Base-by-base conservation (phyloP, 2,888 invertebrate species). In the Celastrina argiolus region DNA sequence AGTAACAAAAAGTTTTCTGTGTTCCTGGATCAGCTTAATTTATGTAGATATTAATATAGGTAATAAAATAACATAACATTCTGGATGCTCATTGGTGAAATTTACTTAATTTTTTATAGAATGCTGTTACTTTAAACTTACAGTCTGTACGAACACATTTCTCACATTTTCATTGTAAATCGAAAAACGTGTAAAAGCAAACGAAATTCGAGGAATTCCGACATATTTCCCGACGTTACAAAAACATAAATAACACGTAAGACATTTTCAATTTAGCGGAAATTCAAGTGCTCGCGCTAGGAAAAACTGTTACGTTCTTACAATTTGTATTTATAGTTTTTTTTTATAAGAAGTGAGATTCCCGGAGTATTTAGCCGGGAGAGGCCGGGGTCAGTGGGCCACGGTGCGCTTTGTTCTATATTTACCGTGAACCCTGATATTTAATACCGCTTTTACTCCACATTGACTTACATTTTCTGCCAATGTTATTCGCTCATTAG, bases 171-270 rank as follows among this genome's bases (percentile, higher is more conserved):
- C 8, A 51, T 51, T 51, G 22, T 12, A 51, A 51, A 51, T 51
- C 51, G 22, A 22, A 51, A 22, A 51, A 22, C 51, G 22, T 51
- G 51, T 51, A 51, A 51, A 16, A 26, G 51, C 18, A 4, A 41
- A 4, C 1, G 51, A 22, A 51, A 22, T 51, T 51, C 51, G 51
- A 51, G 51, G 22, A 51, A 14, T 51, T 26, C 22, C 51, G 14
- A 51, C 12, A 51, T 51, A 26, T 51, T 51, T 51, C 5, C 5
- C 12, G 22, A 6, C 45, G 45, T 45, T 22, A 45, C 36, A 12
- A 36, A 36, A 45, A 45, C 31, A 39, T 61, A 61, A 61, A 61
- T 61, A 61, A 61, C 61, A 61, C 59, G 59, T 22, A 61, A 61
- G 61, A 61, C 61, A 36, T 61, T 61, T 39, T 39, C 26, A 61